Evolutionary conservation across 2,797 vertebrate genomes (phyloP).

Genomic region (Catharus ustulatus): DNA sequence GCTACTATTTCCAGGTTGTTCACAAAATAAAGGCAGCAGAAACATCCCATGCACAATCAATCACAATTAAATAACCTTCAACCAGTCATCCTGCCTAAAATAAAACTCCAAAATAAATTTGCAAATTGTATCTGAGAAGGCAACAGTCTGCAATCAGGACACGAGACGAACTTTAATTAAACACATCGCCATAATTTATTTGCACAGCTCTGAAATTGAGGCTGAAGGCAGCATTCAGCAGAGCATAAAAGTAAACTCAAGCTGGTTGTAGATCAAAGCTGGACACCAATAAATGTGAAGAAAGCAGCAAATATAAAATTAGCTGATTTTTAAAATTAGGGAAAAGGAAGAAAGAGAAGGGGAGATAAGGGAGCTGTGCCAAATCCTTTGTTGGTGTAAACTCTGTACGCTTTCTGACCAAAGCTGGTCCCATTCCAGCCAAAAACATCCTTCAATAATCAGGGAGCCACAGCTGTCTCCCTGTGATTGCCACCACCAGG

Average conservation of each 20-base stretch:
- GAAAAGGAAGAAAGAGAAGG: not conserved
- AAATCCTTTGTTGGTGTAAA: not conserved
- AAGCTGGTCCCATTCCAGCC: not conserved
- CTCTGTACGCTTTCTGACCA: not conserved
- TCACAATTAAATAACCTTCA: conserved; percentile 31
- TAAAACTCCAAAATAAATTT: conserved; percentile 23
- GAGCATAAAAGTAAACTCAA: conserved; percentile 55
- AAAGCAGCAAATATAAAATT: not conserved
- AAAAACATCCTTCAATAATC: not conserved
- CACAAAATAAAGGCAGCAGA: not conserved
- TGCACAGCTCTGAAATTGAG: conserved; percentile 48
- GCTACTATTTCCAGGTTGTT: not conserved
- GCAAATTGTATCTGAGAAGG: conserved; percentile 19
- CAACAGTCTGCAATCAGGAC: not conserved
- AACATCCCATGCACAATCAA: not conserved
- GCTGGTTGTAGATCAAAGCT: conserved; percentile 49
- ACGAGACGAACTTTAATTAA: conserved; percentile 49
- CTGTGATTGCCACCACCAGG: not conserved
- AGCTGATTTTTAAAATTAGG: not conserved
- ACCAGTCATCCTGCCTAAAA: not conserved
- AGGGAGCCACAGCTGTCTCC: not conserved
- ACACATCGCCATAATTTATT: conserved; percentile 38
- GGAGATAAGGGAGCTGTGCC: not conserved
- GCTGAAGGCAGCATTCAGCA: conserved; percentile 50
- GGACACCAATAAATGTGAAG: not conserved